phyloP scores from a whole-genome alignment of 2,888 invertebrate genomes.

The Drosophila conformis region DNA sequence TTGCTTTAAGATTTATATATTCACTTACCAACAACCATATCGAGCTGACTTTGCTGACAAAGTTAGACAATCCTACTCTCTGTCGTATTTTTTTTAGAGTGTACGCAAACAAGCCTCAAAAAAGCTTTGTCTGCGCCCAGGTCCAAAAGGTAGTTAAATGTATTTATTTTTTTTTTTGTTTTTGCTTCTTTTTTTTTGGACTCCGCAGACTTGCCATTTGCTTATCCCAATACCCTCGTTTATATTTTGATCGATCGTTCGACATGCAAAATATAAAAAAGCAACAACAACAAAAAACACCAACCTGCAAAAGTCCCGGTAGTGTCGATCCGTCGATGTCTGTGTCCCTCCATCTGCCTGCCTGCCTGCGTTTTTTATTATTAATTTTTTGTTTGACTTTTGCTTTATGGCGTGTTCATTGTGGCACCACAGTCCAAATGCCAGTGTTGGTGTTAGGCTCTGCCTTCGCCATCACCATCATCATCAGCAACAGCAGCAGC shows the following conservation, averaged over 20 bases:
- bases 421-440: slow-evolving; percentile 70
- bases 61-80: background rate
- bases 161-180: slow-evolving; percentile 5
- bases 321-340: slow-evolving; percentile 30
- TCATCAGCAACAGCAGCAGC: background rate
- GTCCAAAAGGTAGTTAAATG: slow-evolving; percentile 24
- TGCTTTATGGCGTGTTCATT: slow-evolving; percentile 81
- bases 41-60: background rate
- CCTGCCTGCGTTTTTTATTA: slow-evolving; percentile 52
- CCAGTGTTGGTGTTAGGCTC: slow-evolving; percentile 35
- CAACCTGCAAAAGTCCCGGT: slow-evolving; percentile 60
- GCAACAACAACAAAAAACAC: slow-evolving; percentile 28
- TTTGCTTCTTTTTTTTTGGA: background rate
- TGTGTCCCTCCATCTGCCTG: slow-evolving; percentile 18
- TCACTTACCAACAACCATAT: background rate
- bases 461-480: slow-evolving; percentile 3
- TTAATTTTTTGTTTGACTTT: slow-evolving; percentile 81
- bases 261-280: slow-evolving; percentile 62
- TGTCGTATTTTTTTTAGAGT: slow-evolving; percentile 1
- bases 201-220: slow-evolving; percentile 30
- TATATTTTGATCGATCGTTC: slow-evolving; percentile 78
- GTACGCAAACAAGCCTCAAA: background rate
- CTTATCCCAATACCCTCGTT: slow-evolving; percentile 73
- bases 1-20: background rate
- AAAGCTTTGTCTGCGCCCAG: background rate